These are phyloP conservation scores for Ophthalmotilapia sp. DNA, from an alignment of 2,113 vertebrate genomes.

Conservation along the genomic window DNA sequence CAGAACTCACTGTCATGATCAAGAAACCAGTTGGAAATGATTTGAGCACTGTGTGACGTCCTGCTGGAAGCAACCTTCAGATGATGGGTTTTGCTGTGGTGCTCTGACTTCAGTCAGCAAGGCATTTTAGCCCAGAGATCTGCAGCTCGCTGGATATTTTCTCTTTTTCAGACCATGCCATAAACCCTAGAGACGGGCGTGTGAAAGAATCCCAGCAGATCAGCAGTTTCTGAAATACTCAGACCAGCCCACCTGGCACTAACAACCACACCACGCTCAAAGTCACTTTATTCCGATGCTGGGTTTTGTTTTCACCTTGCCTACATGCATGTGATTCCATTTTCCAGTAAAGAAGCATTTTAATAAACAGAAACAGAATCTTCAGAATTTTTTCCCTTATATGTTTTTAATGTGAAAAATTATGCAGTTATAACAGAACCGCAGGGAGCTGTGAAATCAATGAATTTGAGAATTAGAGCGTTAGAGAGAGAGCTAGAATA, in stretches of 20 bases:
- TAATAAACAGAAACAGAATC: background rate
- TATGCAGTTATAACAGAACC: background rate
- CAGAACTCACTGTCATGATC: background rate
- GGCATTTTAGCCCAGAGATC: background rate
- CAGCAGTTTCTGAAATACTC: background rate
- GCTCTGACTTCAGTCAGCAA: background rate
- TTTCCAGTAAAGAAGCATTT: background rate
- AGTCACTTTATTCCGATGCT: background rate
- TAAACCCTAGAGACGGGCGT: background rate
- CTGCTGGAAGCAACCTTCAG: background rate
- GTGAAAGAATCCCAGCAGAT: background rate
- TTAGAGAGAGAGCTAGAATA: background rate
- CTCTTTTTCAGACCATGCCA: background rate
- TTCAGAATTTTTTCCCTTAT: background rate
- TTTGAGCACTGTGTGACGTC: background rate
- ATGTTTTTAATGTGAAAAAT: background rate
- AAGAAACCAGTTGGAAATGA: background rate
- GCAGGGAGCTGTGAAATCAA: background rate
- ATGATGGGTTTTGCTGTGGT: background rate
- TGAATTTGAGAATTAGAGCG: background rate
- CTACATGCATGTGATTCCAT: background rate
- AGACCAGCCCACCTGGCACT: background rate
- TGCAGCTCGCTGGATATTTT: background rate
- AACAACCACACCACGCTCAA: background rate
- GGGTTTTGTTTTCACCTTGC: background rate